Base-by-base conservation (phyloP, 2,113 vertebrate species). In the Tychaedon coryphoeus region DNA sequence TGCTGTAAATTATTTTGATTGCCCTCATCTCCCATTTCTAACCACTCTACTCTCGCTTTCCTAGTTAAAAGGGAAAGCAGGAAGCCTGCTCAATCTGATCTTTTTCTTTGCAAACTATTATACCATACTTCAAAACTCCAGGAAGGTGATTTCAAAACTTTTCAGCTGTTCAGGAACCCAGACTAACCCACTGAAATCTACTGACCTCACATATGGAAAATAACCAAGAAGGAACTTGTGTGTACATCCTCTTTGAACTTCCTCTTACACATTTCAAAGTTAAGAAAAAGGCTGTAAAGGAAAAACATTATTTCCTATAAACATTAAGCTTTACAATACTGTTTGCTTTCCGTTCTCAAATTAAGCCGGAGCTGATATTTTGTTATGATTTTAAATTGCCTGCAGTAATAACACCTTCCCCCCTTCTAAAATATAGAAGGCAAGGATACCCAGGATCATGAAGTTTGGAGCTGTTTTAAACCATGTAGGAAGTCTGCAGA, bases 301-400 rank as follows among this genome's bases (percentile, higher is more conserved):
- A 95, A 90, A 92, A 93, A 25, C 76, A 91, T 90, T 93, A 54
- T 85, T 95, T 94, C 31, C 74, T 91, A 91, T 86, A 95, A 94
- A 95, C 92, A 93, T 87, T 74, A 67, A 83, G 45, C 19, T 95
- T 96, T 94, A 94, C 70, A 94, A 95, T 92, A 86, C 72, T 45
- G 33, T 80, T 88, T 0, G 0, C 42, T 79, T 95, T 96, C 95
- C 25, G 1, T 76, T 96, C 91, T 91, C 83, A 93, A 94, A 90
- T 94, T 94, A 93, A 95, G 95, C 43, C 4, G 2, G n/a, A 91
- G 77, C 38, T 56, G 36, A 8, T 48, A 31, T 83, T 95, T 93
- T 85, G 53, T 95, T 86, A 66, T 85, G 67, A 73, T 92, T 96
- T 95, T 86, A 80, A 96, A 88, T 64, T 70, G 16, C 56, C 53